Percentiles rank a stretch among this genome's conserved stretches.
Evolutionary conservation across 30 jellyfish, hydroid and myxozoan genomes (phyloP).

Genomic region (Aurelia sp.): DNA sequence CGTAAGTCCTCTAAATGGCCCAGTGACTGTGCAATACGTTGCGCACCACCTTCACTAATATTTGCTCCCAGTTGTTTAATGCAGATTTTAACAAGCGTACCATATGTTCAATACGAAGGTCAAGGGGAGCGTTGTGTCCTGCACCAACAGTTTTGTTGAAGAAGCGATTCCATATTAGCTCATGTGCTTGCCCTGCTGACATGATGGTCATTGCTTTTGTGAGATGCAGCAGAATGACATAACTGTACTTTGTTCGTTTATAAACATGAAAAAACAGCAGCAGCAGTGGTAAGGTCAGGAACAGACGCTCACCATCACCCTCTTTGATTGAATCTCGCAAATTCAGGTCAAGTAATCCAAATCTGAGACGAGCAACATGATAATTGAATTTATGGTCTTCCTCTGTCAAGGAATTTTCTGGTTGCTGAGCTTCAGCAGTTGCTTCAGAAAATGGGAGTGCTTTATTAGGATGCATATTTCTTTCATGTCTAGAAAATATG

Average conservation of each 20-base stretch:
- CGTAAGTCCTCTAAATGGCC: neutral
- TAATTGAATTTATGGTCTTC: neutral
- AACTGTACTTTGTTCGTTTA: neutral
- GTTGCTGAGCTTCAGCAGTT: too few species aligned
- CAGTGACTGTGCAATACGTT: neutral
- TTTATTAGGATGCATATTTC: too few species aligned
- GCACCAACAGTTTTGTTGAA: neutral
- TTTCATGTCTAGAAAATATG: too few species aligned
- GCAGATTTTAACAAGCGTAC: too few species aligned
- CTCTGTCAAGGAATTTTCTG: neutral
- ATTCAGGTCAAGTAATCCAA: slow-evolving; percentile 2
- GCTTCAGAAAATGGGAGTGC: too few species aligned
- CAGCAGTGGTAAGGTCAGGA: neutral
- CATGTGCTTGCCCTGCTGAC: slow-evolving; percentile 6
- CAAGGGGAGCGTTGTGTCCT: neutral
- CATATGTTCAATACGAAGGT: too few species aligned
- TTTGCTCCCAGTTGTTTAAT: slow-evolving; percentile 1
- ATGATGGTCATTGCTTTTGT: neutral
- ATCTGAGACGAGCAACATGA: slow-evolving; percentile 8
- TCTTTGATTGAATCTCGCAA: slow-evolving; percentile 7
- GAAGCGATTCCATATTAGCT: slow-evolving; percentile 1
- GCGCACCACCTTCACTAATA: slow-evolving; percentile 1
- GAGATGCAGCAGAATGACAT: neutral
- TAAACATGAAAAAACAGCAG: neutral
- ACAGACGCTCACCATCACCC: slow-evolving; percentile 9